Conservation (phyloP, 2,113 vertebrate genomes). For the Gadus macrocephalus region DNA sequence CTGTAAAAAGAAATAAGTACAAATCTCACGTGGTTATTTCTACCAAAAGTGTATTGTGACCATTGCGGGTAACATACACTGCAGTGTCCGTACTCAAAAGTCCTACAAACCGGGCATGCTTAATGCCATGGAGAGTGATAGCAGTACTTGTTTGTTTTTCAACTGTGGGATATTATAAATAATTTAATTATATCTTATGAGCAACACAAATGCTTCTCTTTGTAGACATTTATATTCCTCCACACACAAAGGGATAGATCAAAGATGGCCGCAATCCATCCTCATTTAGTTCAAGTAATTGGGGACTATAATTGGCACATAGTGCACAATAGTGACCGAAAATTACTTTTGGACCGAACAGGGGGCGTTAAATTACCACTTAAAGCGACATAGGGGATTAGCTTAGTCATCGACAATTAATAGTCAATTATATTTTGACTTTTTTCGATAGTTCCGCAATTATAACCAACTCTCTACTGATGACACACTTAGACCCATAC, state of each 20-base stretch:
- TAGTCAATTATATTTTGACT: slow-evolving; percentile 56
- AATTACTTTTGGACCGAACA: slow-evolving; percentile 63
- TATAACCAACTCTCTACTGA: slow-evolving; percentile 43
- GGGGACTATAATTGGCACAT: slow-evolving; percentile 63
- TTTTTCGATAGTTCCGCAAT: slow-evolving; percentile 57
- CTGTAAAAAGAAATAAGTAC: not conserved
- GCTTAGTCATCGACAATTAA: slow-evolving; percentile 56
- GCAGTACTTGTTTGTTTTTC: not conserved
- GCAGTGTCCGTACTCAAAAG: not conserved
- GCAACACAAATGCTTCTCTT: slow-evolving; percentile 3
- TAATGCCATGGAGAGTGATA: not conserved
- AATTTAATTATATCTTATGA: slow-evolving; percentile 23
- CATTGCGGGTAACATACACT: not conserved
- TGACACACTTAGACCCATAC: slow-evolving; percentile 48
- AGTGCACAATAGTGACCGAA: slow-evolving; percentile 59
- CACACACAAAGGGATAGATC: slow-evolving; percentile 38
- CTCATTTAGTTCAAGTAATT: slow-evolving; percentile 62
- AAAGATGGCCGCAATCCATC: slow-evolving; percentile 49
- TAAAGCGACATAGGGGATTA: slow-evolving; percentile 60
- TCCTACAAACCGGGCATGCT: no score
- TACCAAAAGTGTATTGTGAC: not conserved
- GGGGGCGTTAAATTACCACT: slow-evolving; percentile 61
- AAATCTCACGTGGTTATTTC: not conserved
- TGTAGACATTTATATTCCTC: not conserved
- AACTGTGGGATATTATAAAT: not conserved